phyloP scores from a whole-genome alignment of 2,113 vertebrate species.

The Microtus oregoni region DNA sequence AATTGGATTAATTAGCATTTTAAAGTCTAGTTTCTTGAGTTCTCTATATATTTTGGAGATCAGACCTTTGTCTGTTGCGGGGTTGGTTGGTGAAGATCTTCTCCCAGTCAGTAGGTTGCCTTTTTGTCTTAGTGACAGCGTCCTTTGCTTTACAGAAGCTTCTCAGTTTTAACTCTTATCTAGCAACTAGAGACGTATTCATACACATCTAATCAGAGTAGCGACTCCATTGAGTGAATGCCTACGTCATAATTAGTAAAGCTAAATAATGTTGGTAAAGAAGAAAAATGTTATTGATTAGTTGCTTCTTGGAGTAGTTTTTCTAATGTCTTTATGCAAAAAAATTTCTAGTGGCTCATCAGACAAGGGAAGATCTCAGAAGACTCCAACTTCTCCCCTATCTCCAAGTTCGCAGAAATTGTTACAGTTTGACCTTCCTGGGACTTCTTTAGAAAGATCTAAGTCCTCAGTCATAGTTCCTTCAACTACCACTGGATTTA shows the following conservation, averaged over 20 bases:
- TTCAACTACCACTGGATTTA: constrained; percentile 64
- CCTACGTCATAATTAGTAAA: constrained; percentile 13
- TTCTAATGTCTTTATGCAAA: constrained; percentile 53
- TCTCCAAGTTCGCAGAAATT: constrained; percentile 85
- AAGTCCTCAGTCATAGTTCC: constrained; percentile 81
- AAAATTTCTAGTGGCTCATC: constrained; percentile 84
- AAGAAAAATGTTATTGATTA: constrained; percentile 31
- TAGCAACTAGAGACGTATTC: neutral
- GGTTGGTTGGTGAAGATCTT: too few relatives aligned
- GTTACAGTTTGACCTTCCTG: constrained; percentile 80
- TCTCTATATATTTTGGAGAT: too few relatives aligned
- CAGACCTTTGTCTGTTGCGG: too few relatives aligned
- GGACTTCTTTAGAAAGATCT: constrained; percentile 80
- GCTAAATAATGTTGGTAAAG: constrained; percentile 37
- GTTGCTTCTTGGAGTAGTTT: constrained; percentile 10
- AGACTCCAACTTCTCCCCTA: constrained; percentile 84
- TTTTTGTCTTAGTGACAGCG: too few relatives aligned
- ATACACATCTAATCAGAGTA: neutral
- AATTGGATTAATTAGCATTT: too few relatives aligned
- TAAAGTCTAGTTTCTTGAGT: too few relatives aligned
- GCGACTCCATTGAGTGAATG: neutral
- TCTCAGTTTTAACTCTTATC: neutral
- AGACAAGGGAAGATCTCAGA: constrained; percentile 87
- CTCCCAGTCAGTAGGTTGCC: too few relatives aligned
- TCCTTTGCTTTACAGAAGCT: too few relatives aligned